Conservation (phyloP, 1,140 invertebrate genomes). For the Bombus breviceps region DNA sequence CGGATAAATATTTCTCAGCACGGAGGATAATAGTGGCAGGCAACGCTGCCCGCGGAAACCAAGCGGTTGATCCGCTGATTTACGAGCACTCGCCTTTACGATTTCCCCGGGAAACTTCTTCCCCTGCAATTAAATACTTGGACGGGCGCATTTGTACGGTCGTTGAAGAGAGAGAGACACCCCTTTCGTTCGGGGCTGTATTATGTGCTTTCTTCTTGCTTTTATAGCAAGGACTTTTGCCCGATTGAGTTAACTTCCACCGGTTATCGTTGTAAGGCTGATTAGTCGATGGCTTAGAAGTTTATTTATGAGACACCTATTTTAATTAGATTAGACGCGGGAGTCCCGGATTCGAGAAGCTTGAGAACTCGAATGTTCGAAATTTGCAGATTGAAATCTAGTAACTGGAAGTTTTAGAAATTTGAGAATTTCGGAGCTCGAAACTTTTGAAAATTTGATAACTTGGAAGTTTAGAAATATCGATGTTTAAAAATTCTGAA, state of each 20-base stretch:
- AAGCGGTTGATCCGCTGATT: slow-evolving; percentile 31
- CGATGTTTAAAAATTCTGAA: too few relatives aligned
- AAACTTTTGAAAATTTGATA: too few relatives aligned
- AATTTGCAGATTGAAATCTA: neutral
- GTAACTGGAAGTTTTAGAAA: neutral
- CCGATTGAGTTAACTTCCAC: slow-evolving; percentile 8
- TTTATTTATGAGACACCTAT: neutral
- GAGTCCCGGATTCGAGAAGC: neutral
- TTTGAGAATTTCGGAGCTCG: too few relatives aligned
- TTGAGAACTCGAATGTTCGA: neutral
- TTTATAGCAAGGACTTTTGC: neutral
- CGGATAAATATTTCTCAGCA: slow-evolving; percentile 39
- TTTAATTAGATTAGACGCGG: neutral
- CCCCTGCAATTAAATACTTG: slow-evolving; percentile 27
- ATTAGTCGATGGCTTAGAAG: slow-evolving; percentile 8
- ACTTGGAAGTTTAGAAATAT: too few relatives aligned
- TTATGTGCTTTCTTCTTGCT: neutral
- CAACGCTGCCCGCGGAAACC: slow-evolving; percentile 9
- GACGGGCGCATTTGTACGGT: neutral
- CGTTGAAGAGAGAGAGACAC: neutral
- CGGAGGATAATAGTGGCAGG: slow-evolving; percentile 2
- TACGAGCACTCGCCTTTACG: slow-evolving; percentile 7
- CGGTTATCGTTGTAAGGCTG: neutral
- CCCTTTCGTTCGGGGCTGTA: neutral
- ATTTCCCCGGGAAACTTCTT: slow-evolving; percentile 14